A percentile compares a stretch with the other conserved stretches of the same genome.
phyloP scores from a whole-genome alignment of 1,140 invertebrate species.

The Drosophila bipectinata region DNA sequence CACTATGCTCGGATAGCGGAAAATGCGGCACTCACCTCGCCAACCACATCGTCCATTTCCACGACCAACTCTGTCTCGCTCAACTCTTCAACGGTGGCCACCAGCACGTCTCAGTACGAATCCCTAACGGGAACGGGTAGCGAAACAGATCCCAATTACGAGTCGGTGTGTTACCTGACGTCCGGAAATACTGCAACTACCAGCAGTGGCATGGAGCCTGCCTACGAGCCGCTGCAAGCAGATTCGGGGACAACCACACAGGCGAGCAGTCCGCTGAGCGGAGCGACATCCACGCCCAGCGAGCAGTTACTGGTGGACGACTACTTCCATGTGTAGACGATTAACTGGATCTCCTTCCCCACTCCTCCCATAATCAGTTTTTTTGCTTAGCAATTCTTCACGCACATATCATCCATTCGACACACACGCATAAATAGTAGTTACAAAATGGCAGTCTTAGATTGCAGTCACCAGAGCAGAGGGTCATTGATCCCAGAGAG shows the following conservation, averaged over 20 bases:
- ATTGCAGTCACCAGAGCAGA: conserved; percentile 11
- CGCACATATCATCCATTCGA: conserved; percentile 64
- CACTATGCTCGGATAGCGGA: conserved; percentile 78
- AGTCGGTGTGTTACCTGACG: conserved; percentile 86
- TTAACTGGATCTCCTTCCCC: conserved; percentile 66
- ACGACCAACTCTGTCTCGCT: conserved; percentile 39
- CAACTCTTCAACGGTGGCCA: conserved; percentile 64
- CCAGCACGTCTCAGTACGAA: conserved; percentile 86
- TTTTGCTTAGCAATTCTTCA: conserved; percentile 68
- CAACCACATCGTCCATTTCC: conserved; percentile 32
- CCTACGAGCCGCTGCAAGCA: conserved; percentile 73
- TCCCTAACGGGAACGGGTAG: conserved; percentile 89
- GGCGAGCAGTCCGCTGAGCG: conserved; percentile 68
- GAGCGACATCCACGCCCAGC: conserved; percentile 54
- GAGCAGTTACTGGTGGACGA: conserved; percentile 71
- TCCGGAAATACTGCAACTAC: conserved; percentile 40
- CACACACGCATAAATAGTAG: conserved; percentile 28
- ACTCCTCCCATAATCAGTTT: conserved; percentile 25
- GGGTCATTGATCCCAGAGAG: conserved; percentile 43
- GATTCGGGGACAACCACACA: conserved; percentile 73
- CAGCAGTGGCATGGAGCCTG: conserved; percentile 48
- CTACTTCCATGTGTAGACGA: conserved; percentile 76
- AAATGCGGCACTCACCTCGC: conserved; percentile 54
- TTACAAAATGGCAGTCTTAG: conserved; percentile 40
- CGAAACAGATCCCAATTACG: conserved; percentile 90